Base-by-base conservation (phyloP, 2,797 vertebrate species). In the Coendou prehensilis region DNA sequence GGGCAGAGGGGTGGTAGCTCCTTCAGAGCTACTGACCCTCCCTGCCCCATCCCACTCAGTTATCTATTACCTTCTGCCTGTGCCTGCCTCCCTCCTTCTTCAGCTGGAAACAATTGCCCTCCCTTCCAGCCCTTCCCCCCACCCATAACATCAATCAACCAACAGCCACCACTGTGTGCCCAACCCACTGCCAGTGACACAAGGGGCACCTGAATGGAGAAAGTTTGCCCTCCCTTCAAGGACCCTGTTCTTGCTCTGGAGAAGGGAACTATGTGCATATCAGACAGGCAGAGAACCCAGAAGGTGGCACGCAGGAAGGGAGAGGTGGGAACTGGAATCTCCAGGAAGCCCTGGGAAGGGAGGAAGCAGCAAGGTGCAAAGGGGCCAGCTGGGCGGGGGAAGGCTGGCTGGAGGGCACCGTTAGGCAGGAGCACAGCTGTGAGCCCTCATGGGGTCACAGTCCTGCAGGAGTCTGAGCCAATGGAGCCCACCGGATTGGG, bases 41-140 rank as follows among this genome's bases (percentile, higher is more conserved):
- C 52, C 26, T 13, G 30, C 87, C 57, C 79, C 15, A 23, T 18
- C 69, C 63, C 33, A 1, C 14, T 50, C 83, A 80, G 14, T 30
- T 45, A 76, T 87, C 93, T 57, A 67, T 87, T 85, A 63, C 83
- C 61, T 37, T 54, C 7, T 6, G 76, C 56, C 76, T n/a, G 20
- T 0, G 33, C 76, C 73, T 11, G 13, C 69, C 73, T 23, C 82
- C 63, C 84, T 52, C 37, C 3, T 11, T 63, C 75, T 75, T 96
- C 96, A 97, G 95, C 92, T 97, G 97, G 95, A 96, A 97, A 90
- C 93, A 93, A 92, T 97, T 33, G 17, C 56, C 20, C 84, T 96
- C 41, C 78, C 63, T 85, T 91, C 93, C 30, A 9, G 56, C 54
- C 79, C 10, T 47, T 79, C 80, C 84, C 96, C 57, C 73, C 41